Conservation (phyloP, 53 echinoderm and acorn worm species). For the Hippasteria phrygiana region DNA sequence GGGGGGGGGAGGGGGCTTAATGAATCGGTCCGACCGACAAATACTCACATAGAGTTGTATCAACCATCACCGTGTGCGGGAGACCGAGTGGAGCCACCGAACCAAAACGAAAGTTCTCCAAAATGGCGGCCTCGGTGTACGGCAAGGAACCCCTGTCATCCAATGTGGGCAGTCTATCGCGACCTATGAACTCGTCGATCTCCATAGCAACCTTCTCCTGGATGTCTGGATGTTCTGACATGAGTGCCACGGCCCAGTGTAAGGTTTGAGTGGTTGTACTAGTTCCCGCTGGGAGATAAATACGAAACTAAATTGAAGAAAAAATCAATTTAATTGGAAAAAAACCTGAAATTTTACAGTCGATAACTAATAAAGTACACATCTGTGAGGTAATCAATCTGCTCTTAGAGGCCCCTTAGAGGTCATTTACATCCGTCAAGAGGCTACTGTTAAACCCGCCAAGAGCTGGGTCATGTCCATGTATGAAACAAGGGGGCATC, state of each 20-base stretch:
- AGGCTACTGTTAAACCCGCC: too few species aligned
- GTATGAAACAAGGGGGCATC: too few species aligned
- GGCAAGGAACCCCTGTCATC: constrained; percentile 77
- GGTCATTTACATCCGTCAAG: too few species aligned
- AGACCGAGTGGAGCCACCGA: constrained; percentile 71
- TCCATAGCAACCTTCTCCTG: constrained; percentile 80
- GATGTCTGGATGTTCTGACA: constrained; percentile 75
- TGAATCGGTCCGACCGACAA: too few species aligned
- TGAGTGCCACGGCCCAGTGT: constrained; percentile 76
- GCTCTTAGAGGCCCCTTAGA: too few species aligned
- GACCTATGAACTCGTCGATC: constrained; percentile 81
- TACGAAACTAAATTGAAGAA: too few species aligned
- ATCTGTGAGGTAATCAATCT: too few species aligned
- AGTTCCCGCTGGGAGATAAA: constrained; percentile 71
- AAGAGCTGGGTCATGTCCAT: too few species aligned
- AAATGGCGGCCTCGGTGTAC: constrained; percentile 77
- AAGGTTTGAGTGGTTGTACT: constrained; percentile 79
- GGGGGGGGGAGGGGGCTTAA: too few species aligned
- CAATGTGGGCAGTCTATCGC: constrained; percentile 66
- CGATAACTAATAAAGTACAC: too few species aligned
- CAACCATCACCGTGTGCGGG: constrained; percentile 76
- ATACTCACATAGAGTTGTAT: constrained; percentile 69
- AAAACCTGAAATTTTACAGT: too few species aligned
- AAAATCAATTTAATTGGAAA: too few species aligned
- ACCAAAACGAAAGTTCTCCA: constrained; percentile 78